A percentile compares a stretch with the other conserved stretches of the same genome.
Conservation (phyloP, 37 sponge, comb jelly and placozoan genomes). For the Mnemiopsis leidyi region DNA sequence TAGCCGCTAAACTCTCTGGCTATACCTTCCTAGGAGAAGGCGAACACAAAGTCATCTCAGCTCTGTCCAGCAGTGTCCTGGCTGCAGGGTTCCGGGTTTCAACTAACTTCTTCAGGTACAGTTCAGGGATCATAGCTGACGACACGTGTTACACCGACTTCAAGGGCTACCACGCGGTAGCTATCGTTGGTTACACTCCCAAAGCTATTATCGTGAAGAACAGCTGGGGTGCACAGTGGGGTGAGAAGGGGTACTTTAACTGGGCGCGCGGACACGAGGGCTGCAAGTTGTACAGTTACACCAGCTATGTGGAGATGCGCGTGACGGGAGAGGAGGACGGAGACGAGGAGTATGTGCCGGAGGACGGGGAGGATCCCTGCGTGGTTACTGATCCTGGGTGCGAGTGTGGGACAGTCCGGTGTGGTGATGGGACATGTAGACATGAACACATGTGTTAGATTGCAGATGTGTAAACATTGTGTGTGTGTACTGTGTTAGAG, state of each 20-base stretch:
- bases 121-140: not conserved
- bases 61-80: not conserved
- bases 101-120: not conserved
- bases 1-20: not conserved
- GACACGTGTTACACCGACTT: slow-evolving; percentile 10
- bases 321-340: not conserved
- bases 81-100: slow-evolving; percentile 1
- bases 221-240: slow-evolving; percentile 28
- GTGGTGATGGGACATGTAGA: not conserved
- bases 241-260: slow-evolving; percentile 15
- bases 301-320: not conserved
- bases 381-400: not conserved
- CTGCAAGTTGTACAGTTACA: not conserved
- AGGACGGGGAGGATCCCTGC: not conserved
- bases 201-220: not conserved
- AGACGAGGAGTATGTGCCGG: not conserved
- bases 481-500: too few relatives aligned
- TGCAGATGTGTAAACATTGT: too few relatives aligned
- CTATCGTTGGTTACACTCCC: not conserved
- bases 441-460: slow-evolving; percentile 34
- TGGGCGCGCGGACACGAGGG: not conserved
- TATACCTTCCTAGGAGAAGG: not conserved
- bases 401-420: not conserved
- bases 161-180: slow-evolving; percentile 18
- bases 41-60: not conserved